Evolutionary conservation across 1,140 invertebrate genomes (phyloP).

Genomic region (Cyphomyrmex costatus): DNA sequence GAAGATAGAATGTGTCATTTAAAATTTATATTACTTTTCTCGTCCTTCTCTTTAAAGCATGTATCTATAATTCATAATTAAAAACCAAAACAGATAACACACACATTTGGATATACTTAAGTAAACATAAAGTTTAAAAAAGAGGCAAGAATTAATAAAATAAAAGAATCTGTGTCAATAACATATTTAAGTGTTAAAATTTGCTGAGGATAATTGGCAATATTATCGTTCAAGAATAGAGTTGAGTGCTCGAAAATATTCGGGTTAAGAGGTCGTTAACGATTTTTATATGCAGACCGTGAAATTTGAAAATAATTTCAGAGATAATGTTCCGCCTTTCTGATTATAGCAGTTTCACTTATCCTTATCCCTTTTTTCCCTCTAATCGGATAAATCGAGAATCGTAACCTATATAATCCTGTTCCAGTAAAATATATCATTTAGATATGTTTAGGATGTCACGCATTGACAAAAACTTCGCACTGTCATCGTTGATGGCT

Average conservation of each 20-base stretch:
- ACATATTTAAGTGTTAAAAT: background rate
- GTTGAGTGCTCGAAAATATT: background rate
- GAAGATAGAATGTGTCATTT: background rate
- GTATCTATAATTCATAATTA: background rate
- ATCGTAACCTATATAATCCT: constrained; percentile 52
- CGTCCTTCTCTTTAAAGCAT: background rate
- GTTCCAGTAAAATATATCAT: constrained; percentile 9
- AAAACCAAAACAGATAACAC: background rate
- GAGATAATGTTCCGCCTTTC: constrained; percentile 16
- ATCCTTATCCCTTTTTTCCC: constrained; percentile 9
- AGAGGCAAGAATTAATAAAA: background rate
- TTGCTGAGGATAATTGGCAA: constrained; percentile 10
- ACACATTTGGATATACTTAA: background rate
- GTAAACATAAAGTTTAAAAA: background rate
- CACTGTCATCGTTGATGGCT: background rate
- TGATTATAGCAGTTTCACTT: constrained; percentile 12
- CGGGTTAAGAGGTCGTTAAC: constrained; percentile 22
- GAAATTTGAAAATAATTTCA: constrained; percentile 44
- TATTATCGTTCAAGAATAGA: background rate
- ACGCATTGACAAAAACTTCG: background rate
- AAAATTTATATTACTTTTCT: background rate
- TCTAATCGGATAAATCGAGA: constrained; percentile 30
- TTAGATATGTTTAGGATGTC: background rate
- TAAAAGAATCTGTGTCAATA: background rate
- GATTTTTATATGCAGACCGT: constrained; percentile 45